A percentile compares a stretch with the other conserved stretches of the same genome.
phyloP scores from a whole-genome alignment of 2,888 invertebrate species.

The Dynastes tityus region DNA sequence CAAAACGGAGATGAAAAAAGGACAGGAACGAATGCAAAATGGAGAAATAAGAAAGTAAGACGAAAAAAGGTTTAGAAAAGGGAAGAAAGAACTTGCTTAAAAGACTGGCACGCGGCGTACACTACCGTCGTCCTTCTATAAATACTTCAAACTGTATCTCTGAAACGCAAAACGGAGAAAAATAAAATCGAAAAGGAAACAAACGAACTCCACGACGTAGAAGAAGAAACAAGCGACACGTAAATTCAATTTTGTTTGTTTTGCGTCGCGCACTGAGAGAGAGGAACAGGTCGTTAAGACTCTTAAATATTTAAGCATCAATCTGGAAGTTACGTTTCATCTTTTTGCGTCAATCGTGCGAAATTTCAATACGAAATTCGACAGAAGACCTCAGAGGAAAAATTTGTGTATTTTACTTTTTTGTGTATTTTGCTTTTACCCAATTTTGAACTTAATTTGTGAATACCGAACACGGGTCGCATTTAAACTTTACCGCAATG shows the following conservation, averaged over 20 bases:
- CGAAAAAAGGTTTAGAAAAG: constrained; percentile 5
- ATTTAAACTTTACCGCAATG: no score
- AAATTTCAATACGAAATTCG: constrained; percentile 21
- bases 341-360: constrained; percentile 2
- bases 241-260: constrained; percentile 42
- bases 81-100: constrained; percentile 8
- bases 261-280: constrained; percentile 18
- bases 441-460: not conserved
- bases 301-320: constrained; percentile 42
- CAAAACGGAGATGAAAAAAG: constrained; percentile 26
- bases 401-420: not conserved
- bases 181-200: constrained; percentile 19
- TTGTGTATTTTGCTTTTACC: not conserved
- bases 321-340: constrained; percentile 15
- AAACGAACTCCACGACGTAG: constrained; percentile 17
- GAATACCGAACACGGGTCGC: no score
- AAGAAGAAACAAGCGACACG: constrained; percentile 36
- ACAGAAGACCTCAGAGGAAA: not conserved
- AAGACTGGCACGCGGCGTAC: constrained; percentile 34
- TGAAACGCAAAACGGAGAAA: constrained; percentile 25
- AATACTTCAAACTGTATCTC: constrained; percentile 36
- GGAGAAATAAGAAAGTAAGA: constrained; percentile 10
- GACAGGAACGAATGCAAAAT: constrained; percentile 29
- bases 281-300: constrained; percentile 31
- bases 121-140: constrained; percentile 42